Conservation (phyloP, 2,797 vertebrate species). For the Semaprochilodus insignis region DNA sequence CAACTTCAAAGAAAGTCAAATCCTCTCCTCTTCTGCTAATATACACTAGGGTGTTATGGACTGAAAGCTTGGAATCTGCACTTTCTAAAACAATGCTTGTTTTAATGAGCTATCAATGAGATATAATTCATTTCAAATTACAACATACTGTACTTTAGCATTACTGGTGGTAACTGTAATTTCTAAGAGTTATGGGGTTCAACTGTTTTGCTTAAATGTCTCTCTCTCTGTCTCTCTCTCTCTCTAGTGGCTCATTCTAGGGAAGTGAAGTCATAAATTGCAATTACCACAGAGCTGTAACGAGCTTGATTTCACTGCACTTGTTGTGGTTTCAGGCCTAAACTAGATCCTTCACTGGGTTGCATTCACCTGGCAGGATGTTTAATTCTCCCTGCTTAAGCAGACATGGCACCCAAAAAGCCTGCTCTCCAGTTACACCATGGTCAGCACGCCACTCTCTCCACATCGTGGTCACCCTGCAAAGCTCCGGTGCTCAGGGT, state of each 20-base stretch:
- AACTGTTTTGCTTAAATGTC: no score
- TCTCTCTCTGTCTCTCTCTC: neutral
- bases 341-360: conserved; percentile 38
- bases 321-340: conserved; percentile 41
- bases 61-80: no score
- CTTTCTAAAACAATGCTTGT: neutral
- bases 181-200: neutral
- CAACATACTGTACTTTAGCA: neutral
- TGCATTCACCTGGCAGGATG: conserved; percentile 35
- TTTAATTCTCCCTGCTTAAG: conserved; percentile 42
- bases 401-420: conserved; percentile 44
- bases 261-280: conserved; percentile 28
- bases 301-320: conserved; percentile 34
- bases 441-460: conserved; percentile 37
- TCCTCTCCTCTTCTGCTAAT: no score
- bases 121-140: no score
- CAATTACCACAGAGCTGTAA: conserved; percentile 35
- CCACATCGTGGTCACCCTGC: conserved; percentile 32
- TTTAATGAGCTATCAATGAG: no score
- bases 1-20: no score
- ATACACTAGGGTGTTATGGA: no score
- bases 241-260: neutral
- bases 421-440: conserved; percentile 46
- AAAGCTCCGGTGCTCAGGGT: conserved; percentile 52
- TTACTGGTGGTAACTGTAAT: neutral